Conservation (phyloP, 2,113 vertebrate genomes). For the Phoxinus phoxinus region DNA sequence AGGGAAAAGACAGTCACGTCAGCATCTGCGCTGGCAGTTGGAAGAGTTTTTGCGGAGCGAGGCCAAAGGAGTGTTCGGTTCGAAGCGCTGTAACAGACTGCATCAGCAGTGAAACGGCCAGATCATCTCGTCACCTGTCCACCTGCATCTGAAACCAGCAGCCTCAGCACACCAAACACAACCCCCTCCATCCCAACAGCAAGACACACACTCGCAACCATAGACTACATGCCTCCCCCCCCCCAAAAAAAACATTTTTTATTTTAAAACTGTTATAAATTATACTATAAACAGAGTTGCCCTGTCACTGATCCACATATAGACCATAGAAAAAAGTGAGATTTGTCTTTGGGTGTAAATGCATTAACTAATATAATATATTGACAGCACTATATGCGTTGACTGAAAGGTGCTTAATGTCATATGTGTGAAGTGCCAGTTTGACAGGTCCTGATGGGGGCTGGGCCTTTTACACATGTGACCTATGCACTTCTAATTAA, state of each 20-base stretch:
- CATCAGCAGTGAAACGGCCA: conserved; percentile 55
- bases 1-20: not conserved
- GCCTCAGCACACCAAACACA: conserved; percentile 48
- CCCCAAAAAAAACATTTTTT: too few species aligned
- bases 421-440: conserved; percentile 30
- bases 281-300: too few species aligned
- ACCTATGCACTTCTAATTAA: conserved; percentile 66
- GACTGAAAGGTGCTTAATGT: conserved; percentile 24
- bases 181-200: not conserved
- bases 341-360: conserved; percentile 38
- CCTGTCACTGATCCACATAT: not conserved
- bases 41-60: conserved; percentile 36
- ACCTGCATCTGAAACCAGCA: conserved; percentile 45
- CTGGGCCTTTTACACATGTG: conserved; percentile 51
- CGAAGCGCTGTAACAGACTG: conserved; percentile 36
- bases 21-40: conserved; percentile 24
- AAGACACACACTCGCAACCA: not conserved
- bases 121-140: conserved; percentile 50
- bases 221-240: too few species aligned
- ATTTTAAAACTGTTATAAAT: too few species aligned
- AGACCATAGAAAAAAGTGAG: not conserved
- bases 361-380: conserved; percentile 38
- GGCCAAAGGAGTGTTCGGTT: conserved; percentile 14
- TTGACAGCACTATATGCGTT: conserved; percentile 2
- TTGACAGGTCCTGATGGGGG: conserved; percentile 51